phyloP scores from a whole-genome alignment of 2,888 invertebrate species.

The Rhingia rostrata region DNA sequence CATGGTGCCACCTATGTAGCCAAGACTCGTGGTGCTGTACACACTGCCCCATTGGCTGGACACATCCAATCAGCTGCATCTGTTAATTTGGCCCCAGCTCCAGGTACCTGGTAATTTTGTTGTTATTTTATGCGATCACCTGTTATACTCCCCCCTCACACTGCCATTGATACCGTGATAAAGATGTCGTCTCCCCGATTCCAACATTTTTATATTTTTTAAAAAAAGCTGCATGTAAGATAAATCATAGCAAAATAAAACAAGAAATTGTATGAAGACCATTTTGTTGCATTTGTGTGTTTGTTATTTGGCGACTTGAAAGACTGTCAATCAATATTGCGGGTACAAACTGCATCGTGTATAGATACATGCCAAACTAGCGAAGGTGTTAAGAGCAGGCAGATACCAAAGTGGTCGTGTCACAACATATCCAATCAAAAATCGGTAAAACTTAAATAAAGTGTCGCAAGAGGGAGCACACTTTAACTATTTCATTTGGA shows the following conservation, averaged over 20 bases:
- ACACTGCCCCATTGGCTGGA: slow-evolving; percentile 81
- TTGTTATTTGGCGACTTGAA: too few species aligned
- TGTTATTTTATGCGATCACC: slow-evolving; percentile 5
- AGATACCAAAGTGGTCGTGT: too few species aligned
- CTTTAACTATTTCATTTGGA: too few species aligned
- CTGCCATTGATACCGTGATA: slow-evolving; percentile 42
- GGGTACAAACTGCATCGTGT: too few species aligned
- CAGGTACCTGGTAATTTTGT: slow-evolving; percentile 78
- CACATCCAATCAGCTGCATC: slow-evolving; percentile 81
- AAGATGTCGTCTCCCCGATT: slow-evolving; percentile 19
- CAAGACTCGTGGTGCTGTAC: slow-evolving; percentile 82
- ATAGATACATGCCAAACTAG: too few species aligned
- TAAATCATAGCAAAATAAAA: slow-evolving; percentile 38
- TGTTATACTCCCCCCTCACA: neutral
- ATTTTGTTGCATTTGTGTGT: too few species aligned
- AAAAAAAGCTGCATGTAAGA: slow-evolving; percentile 13
- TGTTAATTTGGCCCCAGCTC: slow-evolving; percentile 81
- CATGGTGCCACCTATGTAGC: slow-evolving; percentile 81
- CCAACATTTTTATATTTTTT: slow-evolving; percentile 29
- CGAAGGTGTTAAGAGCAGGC: too few species aligned
- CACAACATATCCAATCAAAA: too few species aligned
- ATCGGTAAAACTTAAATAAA: too few species aligned
- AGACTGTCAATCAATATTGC: too few species aligned
- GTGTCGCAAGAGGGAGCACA: too few species aligned
- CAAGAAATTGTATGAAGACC: slow-evolving; percentile 29